phyloP scores from a whole-genome alignment of 2,113 vertebrate species.

The Gnathonemus echidnorhynchus region DNA sequence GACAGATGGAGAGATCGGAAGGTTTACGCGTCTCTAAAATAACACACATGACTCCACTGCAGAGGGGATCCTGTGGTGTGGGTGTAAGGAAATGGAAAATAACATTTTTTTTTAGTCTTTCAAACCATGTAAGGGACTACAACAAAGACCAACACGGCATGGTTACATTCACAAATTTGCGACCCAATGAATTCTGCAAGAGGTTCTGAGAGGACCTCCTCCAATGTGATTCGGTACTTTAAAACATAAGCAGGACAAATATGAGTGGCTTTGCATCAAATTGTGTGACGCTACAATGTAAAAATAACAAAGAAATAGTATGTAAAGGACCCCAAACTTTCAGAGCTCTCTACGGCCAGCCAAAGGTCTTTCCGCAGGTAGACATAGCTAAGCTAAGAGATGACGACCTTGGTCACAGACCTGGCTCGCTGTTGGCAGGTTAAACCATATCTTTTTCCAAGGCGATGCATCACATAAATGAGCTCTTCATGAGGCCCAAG shows the following conservation, averaged over 20 bases:
- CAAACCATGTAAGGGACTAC: neutral
- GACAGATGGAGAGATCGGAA: neutral
- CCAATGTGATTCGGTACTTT: neutral
- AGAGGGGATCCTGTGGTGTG: neutral
- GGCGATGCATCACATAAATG: neutral
- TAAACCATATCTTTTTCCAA: constrained; percentile 6
- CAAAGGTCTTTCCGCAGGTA: neutral
- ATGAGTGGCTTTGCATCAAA: neutral
- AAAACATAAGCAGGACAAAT: neutral
- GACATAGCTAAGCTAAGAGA: neutral
- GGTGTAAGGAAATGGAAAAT: neutral
- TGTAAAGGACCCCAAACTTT: neutral
- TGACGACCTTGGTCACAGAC: neutral
- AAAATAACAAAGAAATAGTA: neutral
- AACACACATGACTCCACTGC: neutral
- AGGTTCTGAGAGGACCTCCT: neutral
- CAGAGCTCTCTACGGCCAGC: neutral
- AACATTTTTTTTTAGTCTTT: neutral
- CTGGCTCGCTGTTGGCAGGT: neutral
- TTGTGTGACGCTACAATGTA: neutral
- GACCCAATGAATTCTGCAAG: neutral
- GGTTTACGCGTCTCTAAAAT: neutral
- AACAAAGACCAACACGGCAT: neutral
- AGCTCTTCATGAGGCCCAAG: neutral
- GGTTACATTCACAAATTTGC: neutral